phyloP scores from a whole-genome alignment of 2,113 vertebrate genomes.

The Hypomesus transpacificus region DNA sequence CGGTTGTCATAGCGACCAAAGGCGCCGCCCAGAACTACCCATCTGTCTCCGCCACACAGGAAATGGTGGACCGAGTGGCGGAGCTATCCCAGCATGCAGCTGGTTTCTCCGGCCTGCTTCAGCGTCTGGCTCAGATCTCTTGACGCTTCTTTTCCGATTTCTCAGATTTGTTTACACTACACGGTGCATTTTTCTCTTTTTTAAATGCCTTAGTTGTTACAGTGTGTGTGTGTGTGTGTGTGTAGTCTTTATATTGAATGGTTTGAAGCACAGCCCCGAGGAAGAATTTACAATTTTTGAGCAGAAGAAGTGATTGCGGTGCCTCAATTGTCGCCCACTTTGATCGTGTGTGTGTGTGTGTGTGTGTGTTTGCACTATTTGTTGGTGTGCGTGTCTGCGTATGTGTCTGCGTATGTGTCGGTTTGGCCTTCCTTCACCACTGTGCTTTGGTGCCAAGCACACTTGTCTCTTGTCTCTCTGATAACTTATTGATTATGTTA shows the following conservation, averaged over 20 bases:
- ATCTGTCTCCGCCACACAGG: conserved; percentile 75
- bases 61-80: conserved; percentile 81
- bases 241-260: conserved; percentile 32
- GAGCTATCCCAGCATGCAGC: conserved; percentile 82
- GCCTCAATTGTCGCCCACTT: conserved; percentile 35
- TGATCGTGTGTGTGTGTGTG: conserved; percentile 29
- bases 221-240: conserved; percentile 26
- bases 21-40: conserved; percentile 85
- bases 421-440: conserved; percentile 42
- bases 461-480: conserved; percentile 55
- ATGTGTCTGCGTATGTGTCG: conserved; percentile 50
- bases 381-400: conserved; percentile 14
- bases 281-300: conserved; percentile 25
- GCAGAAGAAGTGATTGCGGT: conserved; percentile 18
- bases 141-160: conserved; percentile 53
- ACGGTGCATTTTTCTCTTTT: conserved; percentile 30
- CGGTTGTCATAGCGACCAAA: conserved; percentile 84
- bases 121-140: conserved; percentile 73
- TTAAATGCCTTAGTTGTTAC: conserved; percentile 68
- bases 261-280: conserved; percentile 20
- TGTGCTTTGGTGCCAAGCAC: conserved; percentile 61
- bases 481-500: conserved; percentile 70
- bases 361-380: conserved; percentile 38
- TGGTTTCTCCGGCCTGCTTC: conserved; percentile 81
- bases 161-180: conserved; percentile 42